phyloP scores from a whole-genome alignment of 2,888 invertebrate species.

The Macrosiphum euphorbiae region DNA sequence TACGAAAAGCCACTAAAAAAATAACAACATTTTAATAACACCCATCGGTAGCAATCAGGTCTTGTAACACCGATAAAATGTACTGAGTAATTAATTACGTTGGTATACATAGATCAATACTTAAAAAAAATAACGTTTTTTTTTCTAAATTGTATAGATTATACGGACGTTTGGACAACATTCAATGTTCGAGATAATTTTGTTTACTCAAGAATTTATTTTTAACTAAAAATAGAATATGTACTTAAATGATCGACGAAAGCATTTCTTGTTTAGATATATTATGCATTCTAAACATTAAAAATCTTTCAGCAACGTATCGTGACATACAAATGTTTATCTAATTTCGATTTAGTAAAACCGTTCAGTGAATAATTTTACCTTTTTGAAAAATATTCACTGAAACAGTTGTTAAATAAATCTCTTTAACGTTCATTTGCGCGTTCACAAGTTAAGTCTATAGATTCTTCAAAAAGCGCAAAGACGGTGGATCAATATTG shows the following conservation, averaged over 20 bases:
- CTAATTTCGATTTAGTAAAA: neutral
- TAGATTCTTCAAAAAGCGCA: neutral
- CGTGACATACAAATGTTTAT: neutral
- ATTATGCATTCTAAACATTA: neutral
- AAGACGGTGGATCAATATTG: neutral
- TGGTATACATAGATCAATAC: neutral
- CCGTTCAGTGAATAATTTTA: neutral
- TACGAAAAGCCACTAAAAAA: too few relatives aligned
- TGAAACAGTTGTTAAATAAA: neutral
- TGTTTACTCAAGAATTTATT: neutral
- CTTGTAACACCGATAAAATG: neutral
- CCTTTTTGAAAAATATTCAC: neutral
- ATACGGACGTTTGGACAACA: neutral
- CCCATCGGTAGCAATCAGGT: neutral
- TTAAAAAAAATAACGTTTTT: neutral
- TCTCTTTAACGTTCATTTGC: neutral
- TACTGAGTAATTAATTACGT: neutral
- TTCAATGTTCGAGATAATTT: neutral
- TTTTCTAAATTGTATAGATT: neutral
- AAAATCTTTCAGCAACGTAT: neutral
- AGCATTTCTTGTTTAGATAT: neutral
- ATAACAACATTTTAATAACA: too few relatives aligned
- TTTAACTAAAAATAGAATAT: neutral
- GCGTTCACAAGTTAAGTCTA: neutral
- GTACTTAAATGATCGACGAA: neutral